These are phyloP conservation scores for Cyprinodon brontotheroides DNA, from an alignment of 2,113 vertebrate genomes.

Conservation along the genomic window DNA sequence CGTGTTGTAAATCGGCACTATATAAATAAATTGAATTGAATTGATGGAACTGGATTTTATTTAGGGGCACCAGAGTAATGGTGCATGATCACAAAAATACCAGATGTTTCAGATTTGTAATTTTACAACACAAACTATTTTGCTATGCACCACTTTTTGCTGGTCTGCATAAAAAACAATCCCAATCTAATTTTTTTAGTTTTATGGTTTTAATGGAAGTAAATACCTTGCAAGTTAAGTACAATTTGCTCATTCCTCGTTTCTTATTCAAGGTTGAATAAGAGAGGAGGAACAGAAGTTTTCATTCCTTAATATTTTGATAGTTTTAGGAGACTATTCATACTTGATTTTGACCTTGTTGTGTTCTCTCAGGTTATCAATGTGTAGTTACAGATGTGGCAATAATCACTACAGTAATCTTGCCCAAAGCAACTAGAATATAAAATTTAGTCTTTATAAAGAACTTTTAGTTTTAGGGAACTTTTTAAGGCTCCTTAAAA, in stretches of 20 bases:
- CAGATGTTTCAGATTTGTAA: background rate
- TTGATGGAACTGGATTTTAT: background rate
- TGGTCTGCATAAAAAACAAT: background rate
- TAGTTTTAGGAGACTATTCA: background rate
- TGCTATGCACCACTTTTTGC: background rate
- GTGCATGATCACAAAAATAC: background rate
- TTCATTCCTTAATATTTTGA: background rate
- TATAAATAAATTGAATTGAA: no score
- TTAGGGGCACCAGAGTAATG: background rate
- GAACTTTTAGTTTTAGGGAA: background rate
- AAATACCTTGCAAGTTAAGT: background rate
- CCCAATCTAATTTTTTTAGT: background rate
- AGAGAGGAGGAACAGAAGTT: background rate
- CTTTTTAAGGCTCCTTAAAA: background rate
- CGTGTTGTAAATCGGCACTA: no score
- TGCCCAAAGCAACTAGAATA: background rate
- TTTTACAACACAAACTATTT: background rate
- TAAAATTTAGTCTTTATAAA: background rate
- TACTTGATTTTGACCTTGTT: background rate
- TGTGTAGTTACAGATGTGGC: background rate
- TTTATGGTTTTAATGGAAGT: background rate
- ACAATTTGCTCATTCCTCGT: background rate
- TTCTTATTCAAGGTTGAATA: background rate
- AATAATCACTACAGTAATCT: background rate
- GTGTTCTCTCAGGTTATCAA: background rate